A percentile compares a stretch with the other conserved stretches of the same genome.
phyloP scores from a whole-genome alignment of 2,888 invertebrate genomes.

The Dicycla oo region DNA sequence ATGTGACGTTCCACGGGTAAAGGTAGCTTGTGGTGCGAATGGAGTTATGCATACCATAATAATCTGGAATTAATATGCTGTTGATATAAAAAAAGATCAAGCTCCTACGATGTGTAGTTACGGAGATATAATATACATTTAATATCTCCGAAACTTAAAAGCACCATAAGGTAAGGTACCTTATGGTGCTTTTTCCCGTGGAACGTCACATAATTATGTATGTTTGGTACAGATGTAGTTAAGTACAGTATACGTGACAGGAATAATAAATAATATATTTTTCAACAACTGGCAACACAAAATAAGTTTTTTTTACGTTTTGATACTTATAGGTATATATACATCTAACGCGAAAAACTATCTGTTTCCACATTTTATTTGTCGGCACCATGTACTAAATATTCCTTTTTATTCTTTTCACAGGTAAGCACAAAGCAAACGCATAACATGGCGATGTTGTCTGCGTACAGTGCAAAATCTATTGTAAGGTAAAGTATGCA shows the following conservation, averaged over 20 bases:
- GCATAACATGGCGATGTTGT: constrained; percentile 23
- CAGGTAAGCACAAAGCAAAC: constrained; percentile 75
- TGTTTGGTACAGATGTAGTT: background rate
- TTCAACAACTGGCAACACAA: constrained; percentile 24
- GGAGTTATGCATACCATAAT: too few relatives aligned
- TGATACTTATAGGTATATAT: background rate
- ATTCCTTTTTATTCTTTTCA: constrained; percentile 63
- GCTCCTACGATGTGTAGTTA: too few relatives aligned
- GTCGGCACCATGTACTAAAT: constrained; percentile 16
- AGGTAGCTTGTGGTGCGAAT: too few relatives aligned
- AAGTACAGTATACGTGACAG: background rate
- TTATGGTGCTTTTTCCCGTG: too few relatives aligned
- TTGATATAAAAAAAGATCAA: too few relatives aligned
- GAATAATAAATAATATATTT: background rate
- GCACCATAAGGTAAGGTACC: too few relatives aligned
- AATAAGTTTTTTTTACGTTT: background rate
- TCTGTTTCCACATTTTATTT: constrained; percentile 11
- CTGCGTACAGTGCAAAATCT: constrained; percentile 8
- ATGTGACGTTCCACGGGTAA: too few relatives aligned
- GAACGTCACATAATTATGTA: too few relatives aligned
- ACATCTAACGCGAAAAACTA: too few relatives aligned
- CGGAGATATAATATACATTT: too few relatives aligned
- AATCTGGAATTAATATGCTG: too few relatives aligned
- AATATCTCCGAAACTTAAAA: too few relatives aligned
- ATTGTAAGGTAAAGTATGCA: constrained; percentile 52